Base-by-base conservation (phyloP, 2,113 vertebrate species). In the Elachura formosa region DNA sequence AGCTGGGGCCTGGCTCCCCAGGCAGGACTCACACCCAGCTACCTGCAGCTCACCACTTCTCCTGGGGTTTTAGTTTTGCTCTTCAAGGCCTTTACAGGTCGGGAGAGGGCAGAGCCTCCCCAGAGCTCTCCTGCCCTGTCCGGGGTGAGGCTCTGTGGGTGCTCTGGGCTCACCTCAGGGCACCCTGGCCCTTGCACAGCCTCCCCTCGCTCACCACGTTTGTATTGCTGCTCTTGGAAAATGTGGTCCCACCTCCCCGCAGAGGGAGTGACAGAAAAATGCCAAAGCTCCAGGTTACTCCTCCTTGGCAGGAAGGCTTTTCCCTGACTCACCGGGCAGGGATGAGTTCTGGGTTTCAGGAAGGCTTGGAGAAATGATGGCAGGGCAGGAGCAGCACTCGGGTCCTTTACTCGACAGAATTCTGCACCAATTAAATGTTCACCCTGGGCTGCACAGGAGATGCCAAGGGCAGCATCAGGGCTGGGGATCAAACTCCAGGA, bases 191-290 rank as follows among this genome's bases (percentile, higher is more conserved):
- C 29, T 12, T 2, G 19, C 26, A 3, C 33, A 33, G 10, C 38
- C 38, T 29, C 28, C 40, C 40, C 48, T 28, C 6, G 0, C 33
- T n/a, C 11, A 5, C 13, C 13, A 2, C 14, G 0, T 12, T 31
- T 7, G 1, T 3, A 1, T 1, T 12, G 29, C 73, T 74, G 80
- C 38, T 55, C 6, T 2, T 41, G 77, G 59, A n/a, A 61, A 56
- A 6, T 16, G 12, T 56, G 71, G 33, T 25, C 29, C 74, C 20
- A 5, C 7, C 46, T 56, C n/a, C 66, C 25, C 63, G 7, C 25
- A 5, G 72, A 40, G 72, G 59, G 58, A 55, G 24, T 5, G 26
- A 31, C 10, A 66, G 67, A 23, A 84, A 66, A 77, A 79, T 4
- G 33, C 49, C 68, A 16, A 17, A 33, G 18, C 28, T 26, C 23